Evolutionary conservation across 2,888 invertebrate species (phyloP).

Genomic region (Lissonota sp.): DNA sequence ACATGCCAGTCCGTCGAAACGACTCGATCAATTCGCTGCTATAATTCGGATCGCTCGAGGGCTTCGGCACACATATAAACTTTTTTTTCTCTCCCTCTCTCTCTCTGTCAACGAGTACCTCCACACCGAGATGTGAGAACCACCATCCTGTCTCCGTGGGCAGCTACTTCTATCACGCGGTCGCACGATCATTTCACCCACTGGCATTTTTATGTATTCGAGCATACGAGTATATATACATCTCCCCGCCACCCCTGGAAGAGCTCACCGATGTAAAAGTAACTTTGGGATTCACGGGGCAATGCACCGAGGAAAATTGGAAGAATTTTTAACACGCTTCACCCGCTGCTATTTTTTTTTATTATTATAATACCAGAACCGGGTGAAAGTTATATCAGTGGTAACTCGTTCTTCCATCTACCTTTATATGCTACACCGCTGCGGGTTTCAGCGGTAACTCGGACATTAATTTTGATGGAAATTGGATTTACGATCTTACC

Average conservation of each 20-base stretch:
- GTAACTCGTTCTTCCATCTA: neutral
- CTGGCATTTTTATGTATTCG: conserved; percentile 46
- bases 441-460: conserved; percentile 19
- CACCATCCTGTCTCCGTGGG: conserved; percentile 5
- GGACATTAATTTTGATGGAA: conserved; percentile 36
- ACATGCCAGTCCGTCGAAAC: conserved; percentile 76
- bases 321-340: conserved; percentile 27
- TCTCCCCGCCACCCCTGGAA: neutral
- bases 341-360: neutral
- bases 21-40: conserved; percentile 75
- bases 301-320: conserved; percentile 37
- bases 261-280: conserved; percentile 22
- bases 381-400: conserved; percentile 23
- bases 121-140: conserved; percentile 10
- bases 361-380: conserved; percentile 27
- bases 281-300: conserved; percentile 38
- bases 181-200: conserved; percentile 19
- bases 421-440: neutral
- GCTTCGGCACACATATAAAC: conserved; percentile 8
- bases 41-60: conserved; percentile 67
- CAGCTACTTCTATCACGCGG: conserved; percentile 7
- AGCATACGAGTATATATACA: neutral
- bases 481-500: conserved; percentile 18
- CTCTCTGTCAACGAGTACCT: conserved; percentile 15
- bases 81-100: conserved; percentile 38